Evolutionary conservation across 2,888 invertebrate genomes (phyloP).

Genomic region (Cenopis cana): DNA sequence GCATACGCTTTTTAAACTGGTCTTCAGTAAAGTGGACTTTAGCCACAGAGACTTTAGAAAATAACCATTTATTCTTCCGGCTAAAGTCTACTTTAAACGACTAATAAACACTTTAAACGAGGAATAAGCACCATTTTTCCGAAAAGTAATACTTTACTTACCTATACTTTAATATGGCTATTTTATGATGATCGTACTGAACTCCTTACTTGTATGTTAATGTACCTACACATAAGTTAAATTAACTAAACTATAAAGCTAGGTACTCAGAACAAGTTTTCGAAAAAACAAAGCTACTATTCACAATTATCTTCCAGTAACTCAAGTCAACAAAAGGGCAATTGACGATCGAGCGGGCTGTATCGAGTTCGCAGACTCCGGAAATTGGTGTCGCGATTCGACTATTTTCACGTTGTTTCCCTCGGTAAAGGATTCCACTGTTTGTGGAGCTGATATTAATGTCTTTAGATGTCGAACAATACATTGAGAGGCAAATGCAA

Average conservation of each 20-base stretch:
- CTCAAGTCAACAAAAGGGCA: conserved; percentile 10
- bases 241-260: background rate
- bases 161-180: too few species aligned
- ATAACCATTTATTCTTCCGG: too few species aligned
- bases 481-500: background rate
- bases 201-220: background rate
- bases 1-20: background rate
- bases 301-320: conserved; percentile 2
- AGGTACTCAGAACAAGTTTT: background rate
- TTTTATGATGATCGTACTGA: too few species aligned
- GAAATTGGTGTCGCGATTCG: conserved; percentile 31
- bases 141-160: too few species aligned
- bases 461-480: conserved; percentile 8
- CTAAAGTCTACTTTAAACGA: too few species aligned
- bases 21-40: background rate
- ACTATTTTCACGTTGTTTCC: conserved; percentile 11
- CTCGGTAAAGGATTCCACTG: conserved; percentile 5
- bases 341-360: conserved; percentile 13
- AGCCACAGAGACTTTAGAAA: too few species aligned
- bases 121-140: too few species aligned
- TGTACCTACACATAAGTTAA: background rate
- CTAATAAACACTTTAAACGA: too few species aligned
- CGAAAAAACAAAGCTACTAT: conserved; percentile 2
- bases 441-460: background rate
- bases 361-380: conserved; percentile 34